Evolutionary conservation across 2,888 invertebrate genomes (phyloP).

Genomic region (Phania funesta): DNA sequence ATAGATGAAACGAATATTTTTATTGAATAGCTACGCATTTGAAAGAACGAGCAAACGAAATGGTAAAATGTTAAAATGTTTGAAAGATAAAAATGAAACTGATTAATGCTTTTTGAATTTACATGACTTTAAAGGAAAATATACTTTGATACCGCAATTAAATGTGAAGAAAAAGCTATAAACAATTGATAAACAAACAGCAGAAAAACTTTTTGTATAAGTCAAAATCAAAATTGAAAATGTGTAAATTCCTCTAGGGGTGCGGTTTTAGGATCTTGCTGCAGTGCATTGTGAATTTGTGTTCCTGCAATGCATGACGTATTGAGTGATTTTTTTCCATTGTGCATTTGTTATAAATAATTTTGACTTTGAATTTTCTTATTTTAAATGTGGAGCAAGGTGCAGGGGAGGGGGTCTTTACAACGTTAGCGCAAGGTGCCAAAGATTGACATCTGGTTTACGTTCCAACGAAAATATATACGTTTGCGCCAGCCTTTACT

Average conservation of each 20-base stretch:
- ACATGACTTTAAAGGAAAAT: neutral
- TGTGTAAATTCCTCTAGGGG: too few species aligned
- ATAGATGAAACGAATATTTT: neutral
- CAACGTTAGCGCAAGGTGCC: conserved; percentile 50
- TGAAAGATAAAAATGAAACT: neutral
- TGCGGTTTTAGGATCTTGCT: too few species aligned
- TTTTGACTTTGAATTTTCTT: conserved; percentile 54
- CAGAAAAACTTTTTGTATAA: neutral
- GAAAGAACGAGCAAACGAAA: neutral
- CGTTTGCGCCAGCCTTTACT: neutral
- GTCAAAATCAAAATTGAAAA: too few species aligned
- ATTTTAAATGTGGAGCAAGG: conserved; percentile 14
- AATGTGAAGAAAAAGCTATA: neutral
- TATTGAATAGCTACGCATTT: neutral
- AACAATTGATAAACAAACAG: conserved; percentile 28
- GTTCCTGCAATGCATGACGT: neutral
- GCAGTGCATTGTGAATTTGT: neutral
- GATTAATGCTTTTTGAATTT: neutral
- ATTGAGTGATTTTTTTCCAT: neutral
- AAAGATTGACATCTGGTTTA: conserved; percentile 63
- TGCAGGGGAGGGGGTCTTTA: conserved; percentile 33
- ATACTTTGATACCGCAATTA: neutral
- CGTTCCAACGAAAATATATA: neutral
- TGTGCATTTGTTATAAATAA: conserved; percentile 10
- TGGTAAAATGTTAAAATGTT: conserved; percentile 5